Conservation (phyloP, 2,888 invertebrate species). For the Agonopterix heracliana region DNA sequence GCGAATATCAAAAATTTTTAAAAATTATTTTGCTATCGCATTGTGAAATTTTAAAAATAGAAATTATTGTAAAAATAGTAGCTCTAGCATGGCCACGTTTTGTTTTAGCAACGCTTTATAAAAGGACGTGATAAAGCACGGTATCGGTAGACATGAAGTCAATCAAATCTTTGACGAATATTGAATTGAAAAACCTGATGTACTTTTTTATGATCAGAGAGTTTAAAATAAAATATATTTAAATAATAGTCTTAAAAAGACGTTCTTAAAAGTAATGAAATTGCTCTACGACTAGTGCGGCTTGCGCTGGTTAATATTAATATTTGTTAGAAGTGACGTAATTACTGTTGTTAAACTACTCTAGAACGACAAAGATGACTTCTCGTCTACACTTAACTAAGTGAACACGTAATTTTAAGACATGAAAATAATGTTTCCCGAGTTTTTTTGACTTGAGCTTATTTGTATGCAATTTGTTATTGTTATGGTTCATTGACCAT, state of each 20-base stretch:
- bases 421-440: slow-evolving; percentile 3
- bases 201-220: slow-evolving; percentile 50
- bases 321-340: slow-evolving; percentile 49
- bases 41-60: slow-evolving; percentile 48
- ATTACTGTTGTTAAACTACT: slow-evolving; percentile 32
- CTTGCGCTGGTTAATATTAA: slow-evolving; percentile 37
- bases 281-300: slow-evolving; percentile 41
- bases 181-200: slow-evolving; percentile 32
- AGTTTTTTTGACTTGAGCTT: slow-evolving; percentile 39
- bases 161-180: slow-evolving; percentile 16
- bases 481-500: slow-evolving; percentile 16
- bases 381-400: slow-evolving; percentile 17
- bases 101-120: slow-evolving; percentile 46
- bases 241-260: slow-evolving; percentile 57
- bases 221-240: slow-evolving; percentile 45
- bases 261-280: slow-evolving; percentile 36
- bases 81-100: slow-evolving; percentile 38
- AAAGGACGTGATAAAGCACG: slow-evolving; percentile 48
- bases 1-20: slow-evolving; percentile 54
- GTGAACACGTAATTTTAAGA: slow-evolving; percentile 15
- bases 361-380: slow-evolving; percentile 55
- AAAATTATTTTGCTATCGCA: slow-evolving; percentile 69
- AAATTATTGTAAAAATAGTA: slow-evolving; percentile 43
- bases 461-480: slow-evolving; percentile 23
- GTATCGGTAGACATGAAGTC: slow-evolving; percentile 27